Evolutionary conservation across 2,797 vertebrate species (phyloP).

Genomic region (Enoplosus armatus): DNA sequence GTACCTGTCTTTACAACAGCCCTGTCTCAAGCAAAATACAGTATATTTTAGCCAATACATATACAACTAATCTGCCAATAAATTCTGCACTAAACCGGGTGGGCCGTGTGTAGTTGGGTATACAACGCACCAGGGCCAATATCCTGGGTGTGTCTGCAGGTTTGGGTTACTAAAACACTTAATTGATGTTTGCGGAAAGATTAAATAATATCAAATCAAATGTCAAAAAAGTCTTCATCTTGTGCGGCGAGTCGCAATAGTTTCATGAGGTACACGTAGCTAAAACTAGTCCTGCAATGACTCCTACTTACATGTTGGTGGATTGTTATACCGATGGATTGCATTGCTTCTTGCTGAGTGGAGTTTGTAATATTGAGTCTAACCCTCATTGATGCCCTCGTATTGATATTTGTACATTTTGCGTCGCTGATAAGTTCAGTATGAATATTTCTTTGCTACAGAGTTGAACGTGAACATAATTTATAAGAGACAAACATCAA

Average conservation of each 20-base stretch:
- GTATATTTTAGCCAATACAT: neutral
- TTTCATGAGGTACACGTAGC: neutral
- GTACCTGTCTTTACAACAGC: neutral
- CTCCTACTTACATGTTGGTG: neutral
- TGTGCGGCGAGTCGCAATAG: no score
- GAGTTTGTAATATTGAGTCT: neutral
- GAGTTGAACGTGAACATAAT: neutral
- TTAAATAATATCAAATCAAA: neutral
- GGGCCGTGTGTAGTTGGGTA: neutral
- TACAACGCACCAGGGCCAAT: neutral
- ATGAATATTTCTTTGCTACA: neutral
- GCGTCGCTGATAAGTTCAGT: neutral
- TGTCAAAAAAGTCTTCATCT: neutral
- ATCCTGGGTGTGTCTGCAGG: neutral
- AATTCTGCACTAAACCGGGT: neutral
- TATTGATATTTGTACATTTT: no score
- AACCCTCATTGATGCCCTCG: no score
- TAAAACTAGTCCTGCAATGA: neutral
- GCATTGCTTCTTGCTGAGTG: neutral
- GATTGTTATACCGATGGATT: neutral
- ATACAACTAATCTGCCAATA: neutral
- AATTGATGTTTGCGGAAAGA: neutral
- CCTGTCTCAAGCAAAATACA: neutral
- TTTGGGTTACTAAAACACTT: neutral
- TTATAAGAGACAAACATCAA: neutral